Evolutionary conservation across 2,113 vertebrate genomes (phyloP).

Genomic region (Emydura subglobosa): DNA sequence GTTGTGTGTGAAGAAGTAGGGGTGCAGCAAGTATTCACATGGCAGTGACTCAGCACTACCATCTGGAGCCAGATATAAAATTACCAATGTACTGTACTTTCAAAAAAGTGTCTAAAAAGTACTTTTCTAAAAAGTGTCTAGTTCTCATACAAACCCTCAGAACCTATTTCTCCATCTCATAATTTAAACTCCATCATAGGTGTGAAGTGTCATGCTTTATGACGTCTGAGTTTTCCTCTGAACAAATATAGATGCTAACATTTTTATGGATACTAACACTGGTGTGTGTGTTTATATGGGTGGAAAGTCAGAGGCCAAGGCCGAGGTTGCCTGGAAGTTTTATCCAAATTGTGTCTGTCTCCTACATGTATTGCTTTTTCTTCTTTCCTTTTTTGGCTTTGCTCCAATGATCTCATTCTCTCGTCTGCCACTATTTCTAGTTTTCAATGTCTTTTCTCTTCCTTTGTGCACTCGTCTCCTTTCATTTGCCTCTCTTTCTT

Average conservation of each 20-base stretch:
- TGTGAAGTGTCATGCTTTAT: neutral
- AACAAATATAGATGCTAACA: neutral
- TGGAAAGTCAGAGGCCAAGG: neutral
- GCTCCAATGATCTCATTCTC: neutral
- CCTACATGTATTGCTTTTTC: neutral
- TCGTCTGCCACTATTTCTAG: neutral
- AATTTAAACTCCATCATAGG: neutral
- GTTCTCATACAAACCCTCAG: neutral
- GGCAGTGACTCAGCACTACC: neutral
- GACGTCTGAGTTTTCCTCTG: neutral
- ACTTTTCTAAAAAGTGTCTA: neutral
- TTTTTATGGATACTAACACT: neutral
- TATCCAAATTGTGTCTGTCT: neutral
- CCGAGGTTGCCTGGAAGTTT: neutral
- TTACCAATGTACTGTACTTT: neutral
- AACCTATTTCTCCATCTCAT: neutral
- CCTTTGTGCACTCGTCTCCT: neutral
- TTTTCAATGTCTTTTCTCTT: neutral
- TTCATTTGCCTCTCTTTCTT: conserved; percentile 7
- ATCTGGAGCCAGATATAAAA: neutral
- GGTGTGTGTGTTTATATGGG: neutral
- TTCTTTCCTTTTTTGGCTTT: conserved; percentile 24
- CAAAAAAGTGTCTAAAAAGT: fast-evolving
- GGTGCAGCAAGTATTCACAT: neutral
- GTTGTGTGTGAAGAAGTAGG: neutral